These are phyloP conservation scores for Anneissia japonica DNA, from an alignment of 35 echinoderm and acorn worm species.

Conservation along the genomic window DNA sequence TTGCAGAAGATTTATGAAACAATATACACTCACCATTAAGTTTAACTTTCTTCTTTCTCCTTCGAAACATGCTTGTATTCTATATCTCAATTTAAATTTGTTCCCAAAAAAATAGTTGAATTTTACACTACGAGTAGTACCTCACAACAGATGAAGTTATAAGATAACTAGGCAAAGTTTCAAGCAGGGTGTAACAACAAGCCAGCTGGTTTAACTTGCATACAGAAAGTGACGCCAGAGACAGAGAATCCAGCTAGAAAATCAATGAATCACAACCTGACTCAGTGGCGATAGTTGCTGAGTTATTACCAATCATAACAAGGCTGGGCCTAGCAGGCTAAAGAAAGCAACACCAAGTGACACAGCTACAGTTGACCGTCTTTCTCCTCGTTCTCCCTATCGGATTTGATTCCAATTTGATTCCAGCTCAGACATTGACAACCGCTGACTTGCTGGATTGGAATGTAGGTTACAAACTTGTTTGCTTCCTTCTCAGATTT, in stretches of 20 bases:
- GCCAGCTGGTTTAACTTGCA: not conserved
- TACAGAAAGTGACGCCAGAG: not conserved
- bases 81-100: not conserved
- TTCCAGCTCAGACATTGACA: not conserved
- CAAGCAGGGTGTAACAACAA: not conserved
- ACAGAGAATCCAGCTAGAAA: not conserved
- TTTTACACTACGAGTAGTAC: not conserved
- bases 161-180: not conserved
- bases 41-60: not conserved
- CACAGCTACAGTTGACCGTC: too few species aligned
- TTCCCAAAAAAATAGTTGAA: not conserved
- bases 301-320: not conserved
- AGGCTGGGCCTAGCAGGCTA: not conserved
- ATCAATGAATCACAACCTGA: not conserved
- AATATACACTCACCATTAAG: not conserved
- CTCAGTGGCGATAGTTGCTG: not conserved
- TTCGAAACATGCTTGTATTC: not conserved
- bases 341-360: not conserved
- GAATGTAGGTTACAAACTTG: not conserved
- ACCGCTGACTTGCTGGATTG: not conserved
- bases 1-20: not conserved
- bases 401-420: not conserved
- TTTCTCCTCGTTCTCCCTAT: not conserved
- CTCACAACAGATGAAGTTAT: not conserved
- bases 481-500: not conserved